These are phyloP conservation scores for Isoperla grammatica DNA, from an alignment of 2,888 invertebrate genomes.

Conservation along the genomic window DNA sequence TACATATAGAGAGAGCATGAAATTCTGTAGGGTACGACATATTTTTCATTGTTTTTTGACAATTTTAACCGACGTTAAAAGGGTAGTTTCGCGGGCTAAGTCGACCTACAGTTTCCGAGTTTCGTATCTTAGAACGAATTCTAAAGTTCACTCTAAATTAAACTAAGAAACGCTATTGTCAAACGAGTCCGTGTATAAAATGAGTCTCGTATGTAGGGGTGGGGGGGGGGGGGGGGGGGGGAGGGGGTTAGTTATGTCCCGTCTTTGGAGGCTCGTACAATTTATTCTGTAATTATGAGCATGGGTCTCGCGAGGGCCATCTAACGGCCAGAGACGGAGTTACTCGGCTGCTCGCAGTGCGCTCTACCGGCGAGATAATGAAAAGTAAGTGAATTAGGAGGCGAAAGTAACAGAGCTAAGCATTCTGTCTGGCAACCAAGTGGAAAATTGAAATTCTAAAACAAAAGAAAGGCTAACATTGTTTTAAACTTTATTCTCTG, in stretches of 20 bases:
- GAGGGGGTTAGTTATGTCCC: conserved; percentile 9
- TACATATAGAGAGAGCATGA: too few species aligned
- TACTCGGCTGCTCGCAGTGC: not conserved
- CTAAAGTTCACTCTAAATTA: too few species aligned
- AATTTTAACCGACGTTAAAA: too few species aligned
- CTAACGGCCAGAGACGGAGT: not conserved
- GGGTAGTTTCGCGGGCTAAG: too few species aligned
- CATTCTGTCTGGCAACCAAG: conserved; percentile 1
- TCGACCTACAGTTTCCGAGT: too few species aligned
- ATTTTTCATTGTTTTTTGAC: too few species aligned
- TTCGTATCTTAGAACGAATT: too few species aligned
- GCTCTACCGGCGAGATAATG: conserved; percentile 26
- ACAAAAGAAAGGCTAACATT: conserved; percentile 15
- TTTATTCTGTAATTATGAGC: conserved; percentile 31
- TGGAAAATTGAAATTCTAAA: conserved; percentile 27
- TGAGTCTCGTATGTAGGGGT: not conserved
- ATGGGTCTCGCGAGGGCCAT: conserved; percentile 30
- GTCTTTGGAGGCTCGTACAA: conserved; percentile 26
- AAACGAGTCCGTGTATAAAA: not conserved
- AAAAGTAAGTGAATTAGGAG: conserved; percentile 34
- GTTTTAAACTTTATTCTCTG: not conserved
- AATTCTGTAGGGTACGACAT: too few species aligned
- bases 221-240: not conserved
- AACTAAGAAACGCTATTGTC: too few species aligned
- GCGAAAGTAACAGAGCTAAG: conserved; percentile 12